Base-by-base conservation (phyloP, 2,888 invertebrate species). In the Melipona beecheii region DNA sequence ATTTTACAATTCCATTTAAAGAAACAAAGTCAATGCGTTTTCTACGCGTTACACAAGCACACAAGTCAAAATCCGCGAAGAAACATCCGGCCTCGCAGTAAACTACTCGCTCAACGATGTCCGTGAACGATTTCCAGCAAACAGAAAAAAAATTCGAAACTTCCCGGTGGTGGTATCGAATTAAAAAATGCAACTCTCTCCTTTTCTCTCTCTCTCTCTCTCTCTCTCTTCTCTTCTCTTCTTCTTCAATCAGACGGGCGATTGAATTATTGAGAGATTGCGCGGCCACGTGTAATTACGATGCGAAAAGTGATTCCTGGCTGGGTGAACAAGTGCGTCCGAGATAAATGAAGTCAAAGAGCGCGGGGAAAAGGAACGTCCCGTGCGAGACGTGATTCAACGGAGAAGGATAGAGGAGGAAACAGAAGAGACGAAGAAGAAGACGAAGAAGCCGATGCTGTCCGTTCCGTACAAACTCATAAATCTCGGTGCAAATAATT, bases 401-500 rank as follows among this genome's bases (percentile, higher is more conserved):
- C 13, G 36, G 27, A 27, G 62, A n/a, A 50, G 43, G 73, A 49
- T 24, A 66, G n/a, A 31, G 54, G 9, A 69, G 9, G 24, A 21
- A 0, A 11, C 9, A 27, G 27, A 0, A 15, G 5, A 11, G 64
- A 49, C 19, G 31, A n/a, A 19, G 65, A 54, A 43, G 64, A 52
- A 13, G 65, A 80, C 81, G 86, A 86, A 89, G 89, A 75, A 89
- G 84, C 86, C 78, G 76, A 80, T 81, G 78, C 87, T 89, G 89
- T 89, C 89, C 86, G 85, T 85, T 84, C 84, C 89, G 87, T 87
- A 87, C 89, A 93, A 92, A 93, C 93, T 93, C 94, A 93, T 94
- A 94, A 94, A 94, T 94, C 93, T 92, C 91, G 92, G 91, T 90
- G 93, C 92, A 94, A 94, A 94, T 94, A 94, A 94, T 94, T 94